Percentiles rank a stretch among this genome's conserved stretches.
These are phyloP conservation scores for Brachylomia viminalis DNA, from an alignment of 2,888 invertebrate species.

Conservation along the genomic window DNA sequence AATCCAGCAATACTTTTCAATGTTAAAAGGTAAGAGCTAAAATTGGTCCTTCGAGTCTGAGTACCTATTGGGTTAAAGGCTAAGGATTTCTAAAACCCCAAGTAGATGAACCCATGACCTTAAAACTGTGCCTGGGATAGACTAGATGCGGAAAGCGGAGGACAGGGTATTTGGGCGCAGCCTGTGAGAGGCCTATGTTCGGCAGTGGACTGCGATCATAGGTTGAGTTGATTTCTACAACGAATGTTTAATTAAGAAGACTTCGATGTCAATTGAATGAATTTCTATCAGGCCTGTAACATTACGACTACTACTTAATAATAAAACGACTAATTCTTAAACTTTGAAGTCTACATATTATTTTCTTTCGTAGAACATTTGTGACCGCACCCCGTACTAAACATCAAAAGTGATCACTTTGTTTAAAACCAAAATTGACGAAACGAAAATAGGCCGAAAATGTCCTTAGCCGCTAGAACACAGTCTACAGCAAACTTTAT, in stretches of 20 bases:
- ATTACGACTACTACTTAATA: neutral
- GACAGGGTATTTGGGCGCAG: no score
- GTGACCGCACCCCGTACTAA: neutral
- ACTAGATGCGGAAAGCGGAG: no score
- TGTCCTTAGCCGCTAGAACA: conserved; percentile 19
- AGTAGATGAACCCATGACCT: no score
- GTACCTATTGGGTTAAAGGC: neutral
- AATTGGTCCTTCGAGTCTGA: conserved; percentile 23
- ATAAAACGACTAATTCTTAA: neutral
- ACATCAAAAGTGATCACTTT: neutral
- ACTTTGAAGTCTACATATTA: neutral
- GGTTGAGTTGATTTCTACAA: neutral
- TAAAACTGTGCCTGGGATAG: no score
- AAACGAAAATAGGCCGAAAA: neutral
- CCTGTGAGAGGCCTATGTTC: no score
- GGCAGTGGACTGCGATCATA: no score
- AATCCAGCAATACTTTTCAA: neutral
- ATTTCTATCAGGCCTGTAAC: neutral
- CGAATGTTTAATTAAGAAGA: neutral
- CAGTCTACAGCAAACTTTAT: neutral
- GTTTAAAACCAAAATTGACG: neutral
- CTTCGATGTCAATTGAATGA: neutral
- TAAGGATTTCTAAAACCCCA: neutral
- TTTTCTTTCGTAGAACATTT: neutral
- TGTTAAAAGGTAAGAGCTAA: neutral